Conservation (phyloP, 2,113 vertebrate genomes). For the Amazona guildingii region DNA sequence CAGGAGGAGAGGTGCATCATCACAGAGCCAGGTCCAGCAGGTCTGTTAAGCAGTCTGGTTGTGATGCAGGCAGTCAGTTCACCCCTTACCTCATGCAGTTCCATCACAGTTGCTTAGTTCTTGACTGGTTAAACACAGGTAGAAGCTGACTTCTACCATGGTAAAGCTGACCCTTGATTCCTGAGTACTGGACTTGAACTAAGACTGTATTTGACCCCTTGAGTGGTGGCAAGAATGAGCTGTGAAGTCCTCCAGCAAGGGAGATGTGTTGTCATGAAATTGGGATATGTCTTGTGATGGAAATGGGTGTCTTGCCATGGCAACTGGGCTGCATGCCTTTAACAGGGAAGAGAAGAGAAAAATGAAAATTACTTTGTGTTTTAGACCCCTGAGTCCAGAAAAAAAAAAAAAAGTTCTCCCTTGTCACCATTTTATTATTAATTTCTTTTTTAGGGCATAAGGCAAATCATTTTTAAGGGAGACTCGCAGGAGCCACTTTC, state of each 20-base stretch:
- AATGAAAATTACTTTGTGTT: background rate
- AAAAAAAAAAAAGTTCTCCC: background rate
- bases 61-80: background rate
- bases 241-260: background rate
- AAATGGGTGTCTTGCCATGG: background rate
- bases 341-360: background rate
- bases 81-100: background rate
- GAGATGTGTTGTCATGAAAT: background rate
- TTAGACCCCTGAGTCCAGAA: background rate
- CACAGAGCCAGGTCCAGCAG: background rate
- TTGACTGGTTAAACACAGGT: background rate
- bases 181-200: background rate
- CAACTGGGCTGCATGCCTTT: background rate
- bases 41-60: background rate
- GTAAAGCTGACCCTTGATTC: background rate
- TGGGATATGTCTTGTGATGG: background rate
- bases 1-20: background rate
- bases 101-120: background rate
- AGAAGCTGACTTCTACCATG: background rate
- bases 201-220: background rate
- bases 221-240: background rate
- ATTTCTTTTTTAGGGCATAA: background rate
- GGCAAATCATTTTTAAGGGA: background rate
- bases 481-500: background rate
- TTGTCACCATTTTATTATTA: background rate